Evolutionary conservation across 2,888 invertebrate species (phyloP), one percentile per base, ranked within the genome.

Genomic region (Calameuta pallipes): DNA sequence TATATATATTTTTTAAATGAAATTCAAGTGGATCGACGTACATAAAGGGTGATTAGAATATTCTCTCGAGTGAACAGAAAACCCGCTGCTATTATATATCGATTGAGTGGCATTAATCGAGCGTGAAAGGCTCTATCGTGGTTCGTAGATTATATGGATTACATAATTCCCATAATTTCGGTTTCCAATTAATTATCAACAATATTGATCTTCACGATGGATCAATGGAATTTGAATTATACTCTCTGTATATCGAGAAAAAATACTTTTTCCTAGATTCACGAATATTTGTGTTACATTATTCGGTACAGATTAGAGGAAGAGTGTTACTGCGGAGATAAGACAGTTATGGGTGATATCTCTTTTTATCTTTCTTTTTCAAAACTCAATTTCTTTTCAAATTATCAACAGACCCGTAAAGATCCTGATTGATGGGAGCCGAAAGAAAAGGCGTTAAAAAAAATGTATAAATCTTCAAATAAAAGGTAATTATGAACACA

Each of bases 121-220:
- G 80, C 83, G 80, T 83, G 84, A 83, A 84, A 80, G 79, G 84
- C 79, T 84, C 82, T 84, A 81, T 84, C 84, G 81, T 79, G 84
- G 82, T 80, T 56, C 9, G 56, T 84, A 81, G 83, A 84, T 84
- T 81, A 84, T 84, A 81, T 80, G 80, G 80, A 84, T 84, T 84
- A 84, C 80, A 80, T 78, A 80, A 77, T 84, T 79, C 78, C 82
- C 23, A 23, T 56, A 56, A 56, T 9, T 56, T 23, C 56, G 23
- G 6, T 56, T 56, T 56, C 1, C 23, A 9, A 56, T 56, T 56
- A 56, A 9, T 56, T 56, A 56, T 56, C 9, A 9, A 23, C 9
- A 56, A 56, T 56, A 56, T 56, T 23, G 56, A 56, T 56, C 23
- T 23, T 56, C 23, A 15, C 56, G 56, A 0, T 56, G 9, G 9